phyloP scores from a whole-genome alignment of 1,140 invertebrate genomes.

The Drosophila arizonae region DNA sequence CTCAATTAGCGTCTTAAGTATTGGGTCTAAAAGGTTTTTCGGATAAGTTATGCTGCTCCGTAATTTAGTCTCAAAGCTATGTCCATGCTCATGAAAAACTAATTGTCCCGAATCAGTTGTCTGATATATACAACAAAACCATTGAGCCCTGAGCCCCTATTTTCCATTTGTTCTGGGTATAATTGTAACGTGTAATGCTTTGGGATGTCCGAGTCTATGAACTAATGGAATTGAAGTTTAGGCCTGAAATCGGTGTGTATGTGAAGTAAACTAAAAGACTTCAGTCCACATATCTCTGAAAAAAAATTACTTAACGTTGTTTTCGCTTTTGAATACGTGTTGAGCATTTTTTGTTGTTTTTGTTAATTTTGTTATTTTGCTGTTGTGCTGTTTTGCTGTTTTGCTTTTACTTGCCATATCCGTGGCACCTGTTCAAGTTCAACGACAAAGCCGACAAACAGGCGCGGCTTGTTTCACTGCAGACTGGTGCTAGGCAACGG shows the following conservation, averaged over 20 bases:
- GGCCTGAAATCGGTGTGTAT: background rate
- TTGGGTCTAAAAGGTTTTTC: conserved; percentile 45
- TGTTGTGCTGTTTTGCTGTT: conserved; percentile 27
- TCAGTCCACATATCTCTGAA: background rate
- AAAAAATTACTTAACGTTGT: conserved; percentile 16
- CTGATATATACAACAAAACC: no score
- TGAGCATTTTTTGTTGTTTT: background rate
- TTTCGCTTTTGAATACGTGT: conserved; percentile 47
- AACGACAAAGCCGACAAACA: conserved; percentile 39
- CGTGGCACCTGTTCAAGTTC: conserved; percentile 56
- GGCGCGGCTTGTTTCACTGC: conserved; percentile 17
- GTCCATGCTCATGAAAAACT: no score
- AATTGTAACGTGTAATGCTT: no score
- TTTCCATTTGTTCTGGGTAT: no score
- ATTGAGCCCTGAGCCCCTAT: no score
- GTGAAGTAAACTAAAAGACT: background rate
- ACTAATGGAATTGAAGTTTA: no score
- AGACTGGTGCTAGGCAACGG: background rate
- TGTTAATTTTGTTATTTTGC: background rate
- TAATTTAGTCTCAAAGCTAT: conserved; percentile 2
- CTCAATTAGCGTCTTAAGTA: conserved; percentile 24
- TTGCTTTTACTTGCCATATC: conserved; percentile 37
- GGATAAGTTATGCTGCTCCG: conserved; percentile 6
- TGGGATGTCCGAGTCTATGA: no score
- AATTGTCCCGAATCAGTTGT: background rate